Evolutionary conservation across 2,113 vertebrate species (phyloP), one percentile per base, ranked within the genome.

Genomic region (Anhinga rufa): DNA sequence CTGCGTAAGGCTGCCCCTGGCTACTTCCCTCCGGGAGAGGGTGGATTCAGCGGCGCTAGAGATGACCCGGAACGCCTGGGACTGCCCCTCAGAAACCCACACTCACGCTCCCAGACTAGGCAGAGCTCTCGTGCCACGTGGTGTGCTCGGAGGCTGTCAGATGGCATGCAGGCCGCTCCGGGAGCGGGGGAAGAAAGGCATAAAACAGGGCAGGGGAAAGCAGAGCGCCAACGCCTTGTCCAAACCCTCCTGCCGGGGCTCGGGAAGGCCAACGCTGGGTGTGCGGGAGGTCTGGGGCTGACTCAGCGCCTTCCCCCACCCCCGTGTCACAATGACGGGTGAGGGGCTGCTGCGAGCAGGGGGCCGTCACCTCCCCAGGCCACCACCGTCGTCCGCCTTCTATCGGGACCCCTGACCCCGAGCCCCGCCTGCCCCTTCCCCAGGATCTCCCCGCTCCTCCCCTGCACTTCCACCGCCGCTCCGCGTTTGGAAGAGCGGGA

Each of bases 81-180:
- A 49, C 36, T 46, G 31, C 36, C 52, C 34, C 19, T 11, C 11
- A 71, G 46, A 76, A 65, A 82, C 15, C 13, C 61, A 31, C 10
- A 31, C 10, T 34, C 68, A 0, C 0, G 1, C 46, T 88, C 51
- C 15, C 6, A 46, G 22, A 34, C 38, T 22, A n/a, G 2, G 5
- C 24, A 3, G 21, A 92, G 74, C 32, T 79, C 68, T 46, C 1
- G 1, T 3, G 28, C 61, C 71, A 72, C 11, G 5, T 64, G 74
- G 77, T 78, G 52, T 0, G 1, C 51, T 2, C 1, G 0, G 54
- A 77, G 5, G 44, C 77, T 65, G 42, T 65, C 60, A 52, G 49
- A 34, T 1, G 4, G 66, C 55, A 64, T 5, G 1, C 0, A 1
- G 70, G 64, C 51, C 0, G 7, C 80, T 54, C 44, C 1, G 0